phyloP scores from a whole-genome alignment of 2,797 vertebrate genomes.

The Pantherophis alleghaniensis region DNA sequence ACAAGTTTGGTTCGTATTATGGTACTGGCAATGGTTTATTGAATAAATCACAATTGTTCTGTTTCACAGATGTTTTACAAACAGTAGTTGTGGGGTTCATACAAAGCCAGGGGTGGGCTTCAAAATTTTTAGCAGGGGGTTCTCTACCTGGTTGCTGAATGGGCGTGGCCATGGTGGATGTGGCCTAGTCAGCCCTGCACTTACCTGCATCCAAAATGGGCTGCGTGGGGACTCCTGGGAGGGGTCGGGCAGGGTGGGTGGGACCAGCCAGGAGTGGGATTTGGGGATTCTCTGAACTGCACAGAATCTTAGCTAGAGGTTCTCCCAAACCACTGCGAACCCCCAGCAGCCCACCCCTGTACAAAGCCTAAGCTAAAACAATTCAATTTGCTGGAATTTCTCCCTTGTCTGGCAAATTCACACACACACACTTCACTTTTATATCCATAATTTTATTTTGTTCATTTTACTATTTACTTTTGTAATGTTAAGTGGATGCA shows the following conservation, averaged over 20 bases:
- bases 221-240: no score
- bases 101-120: background rate
- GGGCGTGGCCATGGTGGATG: no score
- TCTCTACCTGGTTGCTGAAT: no score
- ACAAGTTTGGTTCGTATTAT: background rate
- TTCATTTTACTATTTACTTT: background rate
- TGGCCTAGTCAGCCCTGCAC: no score
- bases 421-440: background rate
- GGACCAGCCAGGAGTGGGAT: no score
- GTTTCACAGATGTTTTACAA: background rate
- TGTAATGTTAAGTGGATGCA: background rate
- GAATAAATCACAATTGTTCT: background rate
- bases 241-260: no score
- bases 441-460: background rate
- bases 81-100: background rate
- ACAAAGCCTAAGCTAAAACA: background rate
- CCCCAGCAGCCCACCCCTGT: no score
- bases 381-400: background rate
- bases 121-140: no score
- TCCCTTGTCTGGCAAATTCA: background rate
- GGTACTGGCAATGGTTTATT: background rate
- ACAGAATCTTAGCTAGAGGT: no score
- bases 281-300: no score
- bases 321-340: no score
- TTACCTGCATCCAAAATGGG: no score